phyloP scores from a whole-genome alignment of 2,888 invertebrate species.

The Mimumesa dahlbomi region DNA sequence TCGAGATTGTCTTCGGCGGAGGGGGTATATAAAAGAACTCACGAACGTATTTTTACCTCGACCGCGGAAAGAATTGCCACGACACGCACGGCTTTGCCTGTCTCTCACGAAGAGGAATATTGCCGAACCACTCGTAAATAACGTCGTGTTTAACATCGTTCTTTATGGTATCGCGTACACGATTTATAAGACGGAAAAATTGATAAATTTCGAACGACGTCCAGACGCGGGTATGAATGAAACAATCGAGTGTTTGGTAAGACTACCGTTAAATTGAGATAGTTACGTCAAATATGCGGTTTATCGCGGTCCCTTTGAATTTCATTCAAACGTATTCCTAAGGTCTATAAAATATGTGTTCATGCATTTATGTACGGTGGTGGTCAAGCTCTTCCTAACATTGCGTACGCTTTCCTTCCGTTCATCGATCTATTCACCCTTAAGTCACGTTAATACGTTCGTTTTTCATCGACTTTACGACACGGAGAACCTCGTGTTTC shows the following conservation, averaged over 20 bases:
- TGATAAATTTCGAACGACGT: constrained; percentile 36
- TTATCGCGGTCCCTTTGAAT: no score
- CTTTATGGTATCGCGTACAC: constrained; percentile 40
- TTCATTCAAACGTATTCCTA: no score
- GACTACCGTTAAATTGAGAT: no score
- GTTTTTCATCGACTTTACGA: constrained; percentile 62
- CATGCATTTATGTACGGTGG: constrained; percentile 62
- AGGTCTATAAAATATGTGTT: no score
- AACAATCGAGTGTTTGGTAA: background rate
- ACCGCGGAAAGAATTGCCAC: constrained; percentile 65
- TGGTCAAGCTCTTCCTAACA: constrained; percentile 66
- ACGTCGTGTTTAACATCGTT: constrained; percentile 61
- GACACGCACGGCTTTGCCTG: constrained; percentile 62
- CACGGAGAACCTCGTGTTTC: constrained; percentile 43
- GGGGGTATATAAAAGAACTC: constrained; percentile 64
- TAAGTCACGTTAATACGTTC: constrained; percentile 61
- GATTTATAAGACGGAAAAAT: constrained; percentile 44
- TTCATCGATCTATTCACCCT: constrained; percentile 54
- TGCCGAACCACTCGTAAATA: constrained; percentile 62
- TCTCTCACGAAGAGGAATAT: constrained; percentile 63
- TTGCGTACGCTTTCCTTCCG: constrained; percentile 61
- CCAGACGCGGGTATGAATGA: constrained; percentile 17
- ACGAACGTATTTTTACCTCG: constrained; percentile 65
- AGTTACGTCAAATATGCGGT: no score
- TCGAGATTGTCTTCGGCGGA: constrained; percentile 69